A percentile compares a stretch with the other conserved stretches of the same genome.
Evolutionary conservation across 2,113 vertebrate genomes (phyloP).

Genomic region (Cisticola juncidis): DNA sequence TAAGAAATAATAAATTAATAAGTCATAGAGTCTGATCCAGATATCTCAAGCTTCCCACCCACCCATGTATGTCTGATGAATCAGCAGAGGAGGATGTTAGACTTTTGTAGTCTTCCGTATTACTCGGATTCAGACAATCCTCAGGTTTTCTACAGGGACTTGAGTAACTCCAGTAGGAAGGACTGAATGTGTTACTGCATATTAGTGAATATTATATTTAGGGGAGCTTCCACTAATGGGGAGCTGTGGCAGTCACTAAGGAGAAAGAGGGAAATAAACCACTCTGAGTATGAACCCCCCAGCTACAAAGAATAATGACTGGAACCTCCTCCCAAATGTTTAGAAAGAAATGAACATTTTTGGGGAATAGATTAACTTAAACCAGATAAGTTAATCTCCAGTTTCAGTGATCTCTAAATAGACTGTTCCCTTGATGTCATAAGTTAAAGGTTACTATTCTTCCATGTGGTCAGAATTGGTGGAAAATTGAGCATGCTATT

Average conservation of each 20-base stretch:
- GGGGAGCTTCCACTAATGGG: not conserved
- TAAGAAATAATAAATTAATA: not conserved
- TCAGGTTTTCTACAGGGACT: not conserved
- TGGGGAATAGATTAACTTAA: not conserved
- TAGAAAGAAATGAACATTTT: not conserved
- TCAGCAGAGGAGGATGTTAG: not conserved
- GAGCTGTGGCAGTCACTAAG: not conserved
- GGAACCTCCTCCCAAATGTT: rapidly evolving
- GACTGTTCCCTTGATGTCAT: not conserved
- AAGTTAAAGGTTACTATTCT: not conserved
- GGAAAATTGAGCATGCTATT: not conserved
- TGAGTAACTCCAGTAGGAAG: not conserved
- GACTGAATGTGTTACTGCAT: not conserved
- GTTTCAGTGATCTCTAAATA: not conserved
- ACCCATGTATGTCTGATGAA: not conserved
- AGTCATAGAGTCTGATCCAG: not conserved
- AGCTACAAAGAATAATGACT: not conserved
- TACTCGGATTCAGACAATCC: not conserved
- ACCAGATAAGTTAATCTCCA: not conserved
- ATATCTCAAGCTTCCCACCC: not conserved
- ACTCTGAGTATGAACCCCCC: not conserved
- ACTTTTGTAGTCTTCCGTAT: not conserved
- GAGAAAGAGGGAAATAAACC: not conserved
- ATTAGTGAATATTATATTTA: not conserved
- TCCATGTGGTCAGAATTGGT: not conserved